Base-by-base conservation (phyloP, 2,113 vertebrate genomes). In the Silurus meridionalis region DNA sequence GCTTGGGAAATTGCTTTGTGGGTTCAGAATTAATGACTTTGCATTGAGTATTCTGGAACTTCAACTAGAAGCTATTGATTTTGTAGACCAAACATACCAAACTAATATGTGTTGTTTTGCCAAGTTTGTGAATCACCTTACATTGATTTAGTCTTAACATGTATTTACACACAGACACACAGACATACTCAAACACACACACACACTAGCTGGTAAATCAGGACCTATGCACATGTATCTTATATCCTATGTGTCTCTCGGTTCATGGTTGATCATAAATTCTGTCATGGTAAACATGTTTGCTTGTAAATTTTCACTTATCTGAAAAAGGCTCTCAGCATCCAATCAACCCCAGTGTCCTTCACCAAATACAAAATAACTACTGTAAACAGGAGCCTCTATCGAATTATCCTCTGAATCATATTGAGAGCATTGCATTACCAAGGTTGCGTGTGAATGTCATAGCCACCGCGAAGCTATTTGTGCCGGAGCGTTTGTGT, bases 391-490 rank as follows among this genome's bases (percentile, higher is more conserved):
- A 58, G 4, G 80, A 67, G 28, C 52, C 53, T 37, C 23, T 15
- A 69, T 69, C 77, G 50, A 80, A 60, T 85, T 57, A 85, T 64
- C 58, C 11, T 48, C 14, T 80, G 52, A 58, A 48, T 80, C 9
- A 50, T 82, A 82, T 64, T 82, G 63, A 23, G 21, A 82, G 80
- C 48, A 82, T 82, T 66, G 72, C 53, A 69, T 83, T 67, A 83
- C 64, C 72, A 82, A 66, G 80, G 37, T 82, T 82, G 80, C 8
- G 55, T 79, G 64, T 83, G 60, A 82, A 71, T 75, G 67, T 75
- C 57, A 83, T 72, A 78, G 74, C 61, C 86, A 48, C 67, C 50
- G 80, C 87, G 83, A 89, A 82, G 84, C 74, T 85, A 71, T 85
- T 85, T 88, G 9, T 28, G 48, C 50, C 14, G 25, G 74, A 67